A percentile compares a stretch with the other conserved stretches of the same genome.
Conservation (phyloP, 2,888 invertebrate genomes). For the Anagyrus pseudococci region DNA sequence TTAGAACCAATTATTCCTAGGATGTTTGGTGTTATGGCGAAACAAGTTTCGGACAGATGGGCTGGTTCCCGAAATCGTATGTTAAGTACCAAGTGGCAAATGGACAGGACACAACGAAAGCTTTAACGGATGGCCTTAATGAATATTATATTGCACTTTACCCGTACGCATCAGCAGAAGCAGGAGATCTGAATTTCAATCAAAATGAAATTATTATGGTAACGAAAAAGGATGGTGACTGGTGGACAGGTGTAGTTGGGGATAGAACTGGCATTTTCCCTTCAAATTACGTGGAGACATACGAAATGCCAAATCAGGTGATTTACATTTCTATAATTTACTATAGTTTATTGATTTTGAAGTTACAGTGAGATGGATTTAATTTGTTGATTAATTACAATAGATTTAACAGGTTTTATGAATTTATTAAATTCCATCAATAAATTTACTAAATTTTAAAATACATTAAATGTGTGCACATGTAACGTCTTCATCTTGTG, state of each 20-base stretch:
- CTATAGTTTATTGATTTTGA: background rate
- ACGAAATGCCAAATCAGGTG: slow-evolving; percentile 62
- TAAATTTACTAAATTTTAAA: background rate
- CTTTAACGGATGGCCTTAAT: slow-evolving; percentile 59
- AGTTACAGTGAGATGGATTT: background rate
- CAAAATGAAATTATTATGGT: slow-evolving; percentile 87
- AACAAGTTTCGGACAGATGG: slow-evolving; percentile 61
- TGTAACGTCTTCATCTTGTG: slow-evolving; percentile 20
- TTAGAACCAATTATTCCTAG: slow-evolving; percentile 45
- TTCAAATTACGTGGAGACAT: slow-evolving; percentile 91
- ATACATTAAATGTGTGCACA: background rate
- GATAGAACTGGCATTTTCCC: slow-evolving; percentile 92
- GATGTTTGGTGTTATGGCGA: slow-evolving; percentile 73
- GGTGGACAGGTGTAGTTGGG: slow-evolving; percentile 96
- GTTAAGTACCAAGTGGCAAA: slow-evolving; percentile 57
- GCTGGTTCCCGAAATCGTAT: slow-evolving; percentile 71
- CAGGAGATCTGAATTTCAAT: slow-evolving; percentile 90
- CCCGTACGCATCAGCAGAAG: slow-evolving; percentile 86
- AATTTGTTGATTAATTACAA: background rate
- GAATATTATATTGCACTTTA: slow-evolving; percentile 90
- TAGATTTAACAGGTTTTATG: background rate
- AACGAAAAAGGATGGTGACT: slow-evolving; percentile 90
- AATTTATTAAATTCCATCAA: background rate
- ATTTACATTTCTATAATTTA: slow-evolving; percentile 9
- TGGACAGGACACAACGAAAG: slow-evolving; percentile 43